A percentile compares a stretch with the other conserved stretches of the same genome.
These are phyloP conservation scores for Caenorhabditis sulstoni DNA, from an alignment of 2,888 invertebrate species.

Conservation along the genomic window DNA sequence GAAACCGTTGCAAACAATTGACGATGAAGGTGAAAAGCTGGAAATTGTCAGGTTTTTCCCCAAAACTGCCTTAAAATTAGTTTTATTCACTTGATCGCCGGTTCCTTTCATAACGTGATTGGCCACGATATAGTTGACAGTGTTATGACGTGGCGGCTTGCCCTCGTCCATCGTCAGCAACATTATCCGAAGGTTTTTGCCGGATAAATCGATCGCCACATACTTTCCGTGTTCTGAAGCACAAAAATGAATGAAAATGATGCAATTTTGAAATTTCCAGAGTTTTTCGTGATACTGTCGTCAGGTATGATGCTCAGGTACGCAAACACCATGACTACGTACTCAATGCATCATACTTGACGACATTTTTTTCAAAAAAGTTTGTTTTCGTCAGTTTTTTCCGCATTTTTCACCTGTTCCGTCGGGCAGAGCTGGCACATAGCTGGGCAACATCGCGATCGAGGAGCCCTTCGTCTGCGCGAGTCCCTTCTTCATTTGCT, in stretches of 20 bases:
- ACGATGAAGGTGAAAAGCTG: constrained; percentile 81
- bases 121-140: constrained; percentile 79
- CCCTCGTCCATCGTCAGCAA: constrained; percentile 75
- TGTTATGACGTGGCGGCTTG: constrained; percentile 69
- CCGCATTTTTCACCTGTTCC: constrained; percentile 79
- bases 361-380: background rate
- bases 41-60: too few relatives aligned
- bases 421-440: constrained; percentile 80
- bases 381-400: constrained; percentile 58
- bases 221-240: constrained; percentile 79
- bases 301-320: too few relatives aligned
- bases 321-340: too few relatives aligned
- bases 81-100: constrained; percentile 77
- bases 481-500: constrained; percentile 72
- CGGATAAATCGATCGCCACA: constrained; percentile 80
- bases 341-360: too few relatives aligned
- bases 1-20: constrained; percentile 79
- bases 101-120: constrained; percentile 80
- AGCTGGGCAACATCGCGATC: constrained; percentile 80
- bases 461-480: constrained; percentile 65
- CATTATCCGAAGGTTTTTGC: constrained; percentile 80
- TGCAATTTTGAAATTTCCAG: background rate
- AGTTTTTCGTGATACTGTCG: too few relatives aligned
- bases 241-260: too few relatives aligned
- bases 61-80: background rate